phyloP scores from a whole-genome alignment of 2,797 vertebrate species.

The Triplophysa yarkandensis region DNA sequence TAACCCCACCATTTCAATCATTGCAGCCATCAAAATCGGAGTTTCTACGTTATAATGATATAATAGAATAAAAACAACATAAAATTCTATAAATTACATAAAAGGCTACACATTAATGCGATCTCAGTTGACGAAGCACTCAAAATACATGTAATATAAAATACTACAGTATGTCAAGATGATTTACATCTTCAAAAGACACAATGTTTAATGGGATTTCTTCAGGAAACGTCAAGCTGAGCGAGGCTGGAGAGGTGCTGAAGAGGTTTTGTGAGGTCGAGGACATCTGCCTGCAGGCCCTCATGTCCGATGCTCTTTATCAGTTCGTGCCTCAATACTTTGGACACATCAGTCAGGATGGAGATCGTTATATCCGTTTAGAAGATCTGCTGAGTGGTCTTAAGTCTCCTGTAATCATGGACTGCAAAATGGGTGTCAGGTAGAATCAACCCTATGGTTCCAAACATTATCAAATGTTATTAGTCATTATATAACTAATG shows the following conservation, averaged over 20 bases:
- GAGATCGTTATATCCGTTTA: constrained; percentile 82
- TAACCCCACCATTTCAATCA: constrained; percentile 6
- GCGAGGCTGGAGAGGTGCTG: constrained; percentile 84
- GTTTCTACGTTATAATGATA: too few relatives aligned
- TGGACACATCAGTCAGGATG: constrained; percentile 76
- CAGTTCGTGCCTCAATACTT: constrained; percentile 85
- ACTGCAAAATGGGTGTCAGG: constrained; percentile 92
- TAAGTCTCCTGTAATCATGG: constrained; percentile 85
- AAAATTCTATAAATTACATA: too few relatives aligned
- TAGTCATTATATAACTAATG: too few relatives aligned
- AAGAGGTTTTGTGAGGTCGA: constrained; percentile 84
- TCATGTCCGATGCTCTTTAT: constrained; percentile 80
- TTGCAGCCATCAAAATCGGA: too few relatives aligned
- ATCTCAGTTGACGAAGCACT: too few relatives aligned
- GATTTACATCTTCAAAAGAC: background rate
- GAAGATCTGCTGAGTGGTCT: constrained; percentile 85
- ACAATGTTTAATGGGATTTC: background rate
- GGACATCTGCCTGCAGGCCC: constrained; percentile 77
- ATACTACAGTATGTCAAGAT: too few relatives aligned
- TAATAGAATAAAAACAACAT: too few relatives aligned
- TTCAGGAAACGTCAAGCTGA: constrained; percentile 83
- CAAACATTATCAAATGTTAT: too few relatives aligned
- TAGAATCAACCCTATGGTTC: constrained; percentile 58
- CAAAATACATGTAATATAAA: too few relatives aligned
- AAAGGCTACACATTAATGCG: too few relatives aligned